Conservation (phyloP, 64 coral and sea anemone genomes). For the Trachythela sp. region DNA sequence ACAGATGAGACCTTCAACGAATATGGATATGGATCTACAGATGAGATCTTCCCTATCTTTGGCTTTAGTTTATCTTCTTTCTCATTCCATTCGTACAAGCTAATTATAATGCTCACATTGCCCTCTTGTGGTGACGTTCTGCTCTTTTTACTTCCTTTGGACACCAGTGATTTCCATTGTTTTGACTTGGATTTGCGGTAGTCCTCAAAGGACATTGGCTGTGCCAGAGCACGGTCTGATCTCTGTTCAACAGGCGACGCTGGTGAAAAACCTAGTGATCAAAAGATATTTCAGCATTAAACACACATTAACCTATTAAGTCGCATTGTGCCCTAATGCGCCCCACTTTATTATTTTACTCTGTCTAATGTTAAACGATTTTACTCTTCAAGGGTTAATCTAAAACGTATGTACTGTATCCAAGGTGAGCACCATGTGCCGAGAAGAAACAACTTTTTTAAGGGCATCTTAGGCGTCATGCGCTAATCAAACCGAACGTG, state of each 20-base stretch:
- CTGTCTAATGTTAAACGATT: too few species aligned
- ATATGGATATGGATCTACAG: too few species aligned
- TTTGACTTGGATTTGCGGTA: neutral
- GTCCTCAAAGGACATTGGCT: neutral
- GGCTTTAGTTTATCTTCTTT: constrained; percentile 33
- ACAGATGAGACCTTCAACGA: constrained; percentile 8
- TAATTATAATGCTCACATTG: constrained; percentile 43
- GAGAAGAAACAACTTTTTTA: too few species aligned
- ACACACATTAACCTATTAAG: too few species aligned
- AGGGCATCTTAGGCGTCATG: too few species aligned
- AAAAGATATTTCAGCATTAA: too few species aligned
- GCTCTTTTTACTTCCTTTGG: neutral
- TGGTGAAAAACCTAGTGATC: neutral
- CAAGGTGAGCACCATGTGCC: too few species aligned
- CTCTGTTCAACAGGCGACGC: neutral
- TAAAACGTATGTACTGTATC: too few species aligned
- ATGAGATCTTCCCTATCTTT: constrained; percentile 51
- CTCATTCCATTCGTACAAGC: constrained; percentile 37
- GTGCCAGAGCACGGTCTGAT: neutral
- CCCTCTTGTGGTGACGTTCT: neutral
- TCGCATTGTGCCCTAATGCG: too few species aligned
- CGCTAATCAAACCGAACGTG: too few species aligned
- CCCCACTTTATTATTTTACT: too few species aligned
- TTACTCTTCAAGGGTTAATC: too few species aligned
- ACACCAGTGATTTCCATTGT: neutral